Base-by-base conservation (phyloP, 2,888 invertebrate species). In the Nymphalis polychloros region DNA sequence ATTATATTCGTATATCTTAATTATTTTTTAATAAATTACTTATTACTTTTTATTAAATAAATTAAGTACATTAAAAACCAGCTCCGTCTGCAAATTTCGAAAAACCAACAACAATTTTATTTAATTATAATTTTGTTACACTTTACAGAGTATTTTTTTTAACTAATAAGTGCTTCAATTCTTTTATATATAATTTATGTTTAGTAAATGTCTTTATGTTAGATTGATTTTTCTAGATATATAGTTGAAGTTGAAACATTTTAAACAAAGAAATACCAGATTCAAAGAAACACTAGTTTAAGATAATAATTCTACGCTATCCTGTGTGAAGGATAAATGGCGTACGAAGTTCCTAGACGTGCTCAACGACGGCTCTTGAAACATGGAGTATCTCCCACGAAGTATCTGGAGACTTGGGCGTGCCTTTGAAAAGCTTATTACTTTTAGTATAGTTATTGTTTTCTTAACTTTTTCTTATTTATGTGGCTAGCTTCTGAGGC, bases 361-460 rank as follows among this genome's bases (percentile, higher is more conserved):
- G 66, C 55, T 67, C 66, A 67, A 67, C 61, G 31, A 61, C 53
- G 23, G 47, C 55, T 62, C 66, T 67, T 67, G 66, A 67, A 41
- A 57, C 35, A n/a, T 41, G 35, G n/a, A 27, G 53, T 27, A 35
- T 19, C 57, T 41, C 10, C 41, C 57, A 57, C 2, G 57, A 41
- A 57, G 57, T 27, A 31, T 17, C 8, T n/a, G 17, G 27, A 31
- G 19, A 19, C 57, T 57, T 19, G n/a, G 41, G 57, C 41, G 19
- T 13, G 35, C 13, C n/a, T 57, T 57, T 19, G 8, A 57, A 57
- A 19, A 17, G 31, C 31, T 27, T 55, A 17, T n/a, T 55, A 31
- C 31, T n/a, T 27, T 31, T 55, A 27, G 13, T 13, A 41, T 10
- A 41, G 41, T 41, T 41, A 41, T 13, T 41, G 41, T 41, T 41